A percentile compares a stretch with the other conserved stretches of the same genome.
phyloP scores from a whole-genome alignment of 2,888 invertebrate genomes.

The Dioctria linearis region DNA sequence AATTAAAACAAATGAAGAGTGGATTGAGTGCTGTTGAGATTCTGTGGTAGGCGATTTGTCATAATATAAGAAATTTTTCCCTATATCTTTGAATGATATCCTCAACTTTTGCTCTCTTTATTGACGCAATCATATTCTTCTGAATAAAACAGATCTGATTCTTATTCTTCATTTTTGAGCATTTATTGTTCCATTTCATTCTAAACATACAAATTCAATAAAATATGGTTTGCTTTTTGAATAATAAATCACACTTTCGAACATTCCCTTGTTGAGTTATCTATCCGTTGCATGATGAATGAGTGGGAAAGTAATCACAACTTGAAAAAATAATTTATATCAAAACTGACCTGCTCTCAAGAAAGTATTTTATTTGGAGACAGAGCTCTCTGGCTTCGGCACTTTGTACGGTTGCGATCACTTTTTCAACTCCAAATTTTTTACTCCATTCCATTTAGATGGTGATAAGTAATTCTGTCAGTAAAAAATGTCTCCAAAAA shows the following conservation, averaged over 20 bases:
- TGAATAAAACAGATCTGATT: no score
- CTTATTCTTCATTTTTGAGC: no score
- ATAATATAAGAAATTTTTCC: no score
- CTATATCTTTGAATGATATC: no score
- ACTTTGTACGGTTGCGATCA: slow-evolving; percentile 27
- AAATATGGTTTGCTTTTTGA: neutral
- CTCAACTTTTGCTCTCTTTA: no score
- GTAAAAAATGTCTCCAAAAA: slow-evolving; percentile 41
- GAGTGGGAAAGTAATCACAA: slow-evolving; percentile 26
- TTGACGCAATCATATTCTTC: no score
- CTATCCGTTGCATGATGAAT: slow-evolving; percentile 31
- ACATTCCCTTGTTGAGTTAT: slow-evolving; percentile 16
- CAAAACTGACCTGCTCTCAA: slow-evolving; percentile 41
- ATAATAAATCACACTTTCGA: slow-evolving; percentile 19
- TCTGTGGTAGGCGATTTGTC: no score
- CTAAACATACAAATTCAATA: no score
- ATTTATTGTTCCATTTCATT: no score
- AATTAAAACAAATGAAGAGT: no score
- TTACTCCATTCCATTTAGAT: slow-evolving; percentile 41
- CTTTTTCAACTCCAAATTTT: slow-evolving; percentile 8
- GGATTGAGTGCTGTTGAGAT: no score
- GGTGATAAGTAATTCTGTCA: slow-evolving; percentile 37
- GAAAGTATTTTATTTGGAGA: slow-evolving; percentile 30
- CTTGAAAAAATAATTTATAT: slow-evolving; percentile 40
- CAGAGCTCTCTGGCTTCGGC: slow-evolving; percentile 18